Evolutionary conservation across 2,888 invertebrate genomes (phyloP).

Genomic region (Harmothoe impar): DNA sequence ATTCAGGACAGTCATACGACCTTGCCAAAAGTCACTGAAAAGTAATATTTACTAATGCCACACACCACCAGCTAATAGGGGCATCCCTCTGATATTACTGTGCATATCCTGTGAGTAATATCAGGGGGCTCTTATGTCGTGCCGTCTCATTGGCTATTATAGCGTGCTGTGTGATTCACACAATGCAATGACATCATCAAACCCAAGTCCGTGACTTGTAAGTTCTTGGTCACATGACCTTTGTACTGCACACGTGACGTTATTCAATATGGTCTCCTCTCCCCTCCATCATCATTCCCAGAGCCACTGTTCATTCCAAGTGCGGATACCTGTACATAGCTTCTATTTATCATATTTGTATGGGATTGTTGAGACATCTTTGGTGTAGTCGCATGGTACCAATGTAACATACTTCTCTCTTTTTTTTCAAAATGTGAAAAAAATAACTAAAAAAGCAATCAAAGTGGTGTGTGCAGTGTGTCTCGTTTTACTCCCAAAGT

Average conservation of each 20-base stretch:
- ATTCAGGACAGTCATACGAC: constrained; percentile 20
- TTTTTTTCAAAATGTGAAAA: not conserved
- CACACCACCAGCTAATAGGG: not conserved
- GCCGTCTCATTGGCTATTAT: not conserved
- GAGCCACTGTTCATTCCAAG: constrained; percentile 52
- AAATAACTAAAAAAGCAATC: constrained; percentile 26
- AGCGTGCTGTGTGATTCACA: not conserved
- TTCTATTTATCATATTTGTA: constrained; percentile 62
- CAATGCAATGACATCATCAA: constrained; percentile 11
- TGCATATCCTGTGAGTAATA: not conserved
- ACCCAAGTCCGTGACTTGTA: constrained; percentile 11
- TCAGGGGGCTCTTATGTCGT: not conserved
- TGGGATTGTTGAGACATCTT: constrained; percentile 52
- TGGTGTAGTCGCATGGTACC: constrained; percentile 56
- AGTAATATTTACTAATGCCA: not conserved
- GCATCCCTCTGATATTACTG: not conserved
- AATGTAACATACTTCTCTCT: constrained; percentile 19
- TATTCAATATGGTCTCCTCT: constrained; percentile 9
- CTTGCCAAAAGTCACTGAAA: constrained; percentile 20
- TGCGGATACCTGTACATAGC: constrained; percentile 56
- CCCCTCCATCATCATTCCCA: constrained; percentile 60
- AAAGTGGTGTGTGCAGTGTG: constrained; percentile 50
- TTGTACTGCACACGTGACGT: not conserved
- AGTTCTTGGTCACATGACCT: not conserved
- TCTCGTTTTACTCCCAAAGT: not conserved